A percentile compares a stretch with the other conserved stretches of the same genome.
Evolutionary conservation across 2,113 vertebrate species (phyloP).

Genomic region (Bos taurus): DNA sequence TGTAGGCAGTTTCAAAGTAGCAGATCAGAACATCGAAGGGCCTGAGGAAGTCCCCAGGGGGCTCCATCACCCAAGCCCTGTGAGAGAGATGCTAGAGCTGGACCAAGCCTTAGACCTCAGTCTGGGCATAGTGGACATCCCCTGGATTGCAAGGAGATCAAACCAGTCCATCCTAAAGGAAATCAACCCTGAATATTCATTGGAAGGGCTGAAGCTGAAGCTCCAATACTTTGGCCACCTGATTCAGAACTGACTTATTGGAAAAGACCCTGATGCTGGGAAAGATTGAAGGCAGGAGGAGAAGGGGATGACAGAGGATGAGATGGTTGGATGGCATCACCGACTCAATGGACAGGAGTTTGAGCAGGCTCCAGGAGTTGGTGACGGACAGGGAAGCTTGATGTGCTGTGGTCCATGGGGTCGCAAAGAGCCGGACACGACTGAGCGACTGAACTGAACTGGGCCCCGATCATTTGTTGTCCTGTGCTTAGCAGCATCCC

Average conservation of each 20-base stretch:
- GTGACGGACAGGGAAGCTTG: neutral
- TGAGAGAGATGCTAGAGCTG: neutral
- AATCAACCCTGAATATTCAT: neutral
- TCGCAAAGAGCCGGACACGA: neutral
- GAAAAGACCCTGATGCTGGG: neutral
- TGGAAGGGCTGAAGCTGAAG: neutral
- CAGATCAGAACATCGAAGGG: neutral
- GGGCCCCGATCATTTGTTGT: neutral
- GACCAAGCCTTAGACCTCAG: neutral
- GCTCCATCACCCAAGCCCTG: neutral
- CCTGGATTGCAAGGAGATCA: neutral
- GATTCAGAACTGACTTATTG: neutral
- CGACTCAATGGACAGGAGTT: neutral
- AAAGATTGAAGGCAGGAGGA: neutral
- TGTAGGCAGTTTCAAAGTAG: neutral
- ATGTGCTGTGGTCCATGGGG: neutral
- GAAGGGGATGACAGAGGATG: neutral
- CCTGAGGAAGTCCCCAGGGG: neutral
- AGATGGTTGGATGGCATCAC: neutral
- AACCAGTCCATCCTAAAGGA: neutral
- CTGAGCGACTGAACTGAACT: neutral
- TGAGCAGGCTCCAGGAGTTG: neutral
- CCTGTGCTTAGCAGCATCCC: neutral
- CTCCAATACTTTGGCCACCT: neutral
- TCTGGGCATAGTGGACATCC: neutral